Evolutionary conservation across 2,888 invertebrate genomes (phyloP), one percentile per base, ranked within the genome.

Genomic region (Lasius fuliginosus): DNA sequence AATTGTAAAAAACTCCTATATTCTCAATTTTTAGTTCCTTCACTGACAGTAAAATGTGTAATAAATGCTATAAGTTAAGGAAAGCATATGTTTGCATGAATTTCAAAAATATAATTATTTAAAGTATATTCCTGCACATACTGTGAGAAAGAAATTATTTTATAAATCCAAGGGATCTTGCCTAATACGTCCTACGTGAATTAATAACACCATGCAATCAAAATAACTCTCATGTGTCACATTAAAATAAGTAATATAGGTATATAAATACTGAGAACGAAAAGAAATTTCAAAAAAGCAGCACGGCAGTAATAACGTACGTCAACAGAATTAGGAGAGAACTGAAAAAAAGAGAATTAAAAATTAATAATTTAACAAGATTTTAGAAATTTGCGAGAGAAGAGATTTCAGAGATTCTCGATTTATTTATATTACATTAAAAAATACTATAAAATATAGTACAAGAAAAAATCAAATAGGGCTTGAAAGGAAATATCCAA

Each of bases 331-430:
- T 79, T 58, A 73, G 1, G 36, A 46, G 18, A 18, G 23, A 30
- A 68, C 1, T 15, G 27, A 9, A 30, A 27, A 9, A 30, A 46
- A 68, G 27, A 4, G 0, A 56, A 79, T 79, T 71, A 42, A 71
- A 79, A 40, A 73, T 60, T 69, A 69, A 69, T 56, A 73, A 73
- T 60, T 56, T 73, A 33, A 71, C 27, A 15, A 60, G 33, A 23
- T 60, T 27, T 11, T 1, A n/a, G 27, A 30, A 33, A 69, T 56
- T 77, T 42, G 33, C 6, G 11, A 69, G 36, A 30, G 27, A 36
- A 67, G 18, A 18, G 3, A n/a, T 5, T 49, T 53, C n/a, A 27
- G 9, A 27, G 9, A 68, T 68, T 58, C 12, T 30, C 58, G 23
- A 79, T 58, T 71, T 36, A 33, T 1, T 23, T 33, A 23, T 60